Percentiles rank a stretch among this genome's conserved stretches.
phyloP scores from a whole-genome alignment of 2,113 vertebrate species.

The Anhinga anhinga region DNA sequence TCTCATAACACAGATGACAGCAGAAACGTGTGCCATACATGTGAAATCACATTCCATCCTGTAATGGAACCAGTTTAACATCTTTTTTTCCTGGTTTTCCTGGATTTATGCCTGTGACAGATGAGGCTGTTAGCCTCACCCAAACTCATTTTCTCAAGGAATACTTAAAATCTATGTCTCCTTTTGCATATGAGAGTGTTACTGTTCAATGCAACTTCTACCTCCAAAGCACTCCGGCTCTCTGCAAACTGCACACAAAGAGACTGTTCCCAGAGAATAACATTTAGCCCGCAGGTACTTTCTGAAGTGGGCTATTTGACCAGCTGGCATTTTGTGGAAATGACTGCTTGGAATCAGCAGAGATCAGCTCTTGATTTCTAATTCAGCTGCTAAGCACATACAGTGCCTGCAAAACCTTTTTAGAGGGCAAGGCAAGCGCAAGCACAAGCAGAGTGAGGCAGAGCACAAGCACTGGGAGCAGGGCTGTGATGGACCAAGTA shows the following conservation, averaged over 20 bases:
- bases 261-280: background rate
- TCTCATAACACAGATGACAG: background rate
- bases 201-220: background rate
- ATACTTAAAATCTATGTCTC: background rate
- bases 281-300: background rate
- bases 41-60: background rate
- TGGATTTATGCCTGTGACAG: background rate
- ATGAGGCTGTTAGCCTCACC: background rate
- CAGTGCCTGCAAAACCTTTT: background rate
- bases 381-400: background rate
- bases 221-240: background rate
- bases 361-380: conserved; percentile 1
- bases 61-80: background rate
- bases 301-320: background rate
- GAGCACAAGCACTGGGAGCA: background rate
- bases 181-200: background rate
- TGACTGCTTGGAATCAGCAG: background rate
- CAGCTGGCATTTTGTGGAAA: background rate
- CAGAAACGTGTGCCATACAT: background rate
- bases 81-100: background rate
- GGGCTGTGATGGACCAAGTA: background rate
- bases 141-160: background rate
- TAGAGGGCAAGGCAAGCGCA: background rate
- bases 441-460: background rate
- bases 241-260: background rate